A percentile compares a stretch with the other conserved stretches of the same genome.
phyloP scores from a whole-genome alignment of 2,797 vertebrate species.

The Taenioides sp. region DNA sequence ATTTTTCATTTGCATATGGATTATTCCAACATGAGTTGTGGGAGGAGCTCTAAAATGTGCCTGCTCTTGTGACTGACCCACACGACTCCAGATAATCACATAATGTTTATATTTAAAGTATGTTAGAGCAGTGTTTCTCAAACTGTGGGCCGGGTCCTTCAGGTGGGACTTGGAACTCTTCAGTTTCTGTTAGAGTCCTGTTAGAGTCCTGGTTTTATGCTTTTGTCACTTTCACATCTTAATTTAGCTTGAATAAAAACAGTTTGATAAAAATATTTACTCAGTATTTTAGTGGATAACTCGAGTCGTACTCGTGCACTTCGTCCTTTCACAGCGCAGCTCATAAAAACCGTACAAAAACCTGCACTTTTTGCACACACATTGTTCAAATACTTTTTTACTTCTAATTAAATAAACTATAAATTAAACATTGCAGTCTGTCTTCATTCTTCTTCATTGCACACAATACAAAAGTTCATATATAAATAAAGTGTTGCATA shows the following conservation, averaged over 20 bases:
- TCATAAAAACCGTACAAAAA: constrained; percentile 74
- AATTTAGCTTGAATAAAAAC: constrained; percentile 1
- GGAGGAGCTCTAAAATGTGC: no score
- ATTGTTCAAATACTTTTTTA: neutral
- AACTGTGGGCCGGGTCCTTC: no score
- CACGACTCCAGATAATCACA: no score
- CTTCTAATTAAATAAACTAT: constrained; percentile 45
- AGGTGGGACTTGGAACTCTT: no score
- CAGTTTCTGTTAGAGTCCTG: neutral
- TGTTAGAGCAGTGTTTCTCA: no score
- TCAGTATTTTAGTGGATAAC: constrained; percentile 22
- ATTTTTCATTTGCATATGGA: no score
- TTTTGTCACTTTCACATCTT: neutral
- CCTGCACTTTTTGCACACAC: constrained; percentile 12
- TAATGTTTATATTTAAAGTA: no score
- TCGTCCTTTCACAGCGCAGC: constrained; percentile 39
- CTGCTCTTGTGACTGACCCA: no score
- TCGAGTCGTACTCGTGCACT: neutral
- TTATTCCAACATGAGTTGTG: no score
- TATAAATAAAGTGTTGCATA: neutral
- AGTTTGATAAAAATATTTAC: constrained; percentile 21
- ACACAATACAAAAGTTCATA: neutral
- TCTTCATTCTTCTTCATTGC: constrained; percentile 3
- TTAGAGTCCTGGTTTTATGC: no score
- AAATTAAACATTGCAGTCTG: constrained; percentile 36